Evolutionary conservation across 2,113 vertebrate species (phyloP), one percentile per base, ranked within the genome.

Genomic region (Corythaixoides concolor): DNA sequence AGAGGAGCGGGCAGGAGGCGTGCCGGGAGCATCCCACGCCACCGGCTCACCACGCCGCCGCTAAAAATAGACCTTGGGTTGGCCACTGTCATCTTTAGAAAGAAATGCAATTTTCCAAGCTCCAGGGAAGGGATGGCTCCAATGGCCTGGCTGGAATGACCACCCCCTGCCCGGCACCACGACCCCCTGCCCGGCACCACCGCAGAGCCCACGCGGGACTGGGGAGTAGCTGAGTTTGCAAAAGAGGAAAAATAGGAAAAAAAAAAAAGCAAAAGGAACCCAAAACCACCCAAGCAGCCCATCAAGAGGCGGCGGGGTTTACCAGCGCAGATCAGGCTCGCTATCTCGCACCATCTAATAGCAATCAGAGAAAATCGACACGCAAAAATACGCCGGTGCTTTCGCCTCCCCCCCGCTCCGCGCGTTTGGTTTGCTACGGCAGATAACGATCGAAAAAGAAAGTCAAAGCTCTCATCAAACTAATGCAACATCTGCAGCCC

Each of bases 381-480:
- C 2, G 21, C 67, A 80, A 37, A 73, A 85, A 73, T 10, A 59
- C 1, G 68, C 58, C 23, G 13, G 59, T 28, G 88, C 79, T 93
- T 66, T 37, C 1, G 23, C 32, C 43, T 16, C n/a, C 55, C 43
- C 15, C 17, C 21, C 32, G 16, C 8, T 8, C 13, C 8, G 0
- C 79, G 12, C 41, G 41, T 43, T 43, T 12, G 41, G 41, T 43
- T 93, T n/a, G 81, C 81, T 91, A 22, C 35, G 52, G 84, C 92
- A 83, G 95, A 96, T 86, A 95, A 90, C 5, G 12, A 87, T 96
- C 88, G 21, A 69, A 82, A 96, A 93, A 95, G 79, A 96, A 95
- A 96, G 94, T 95, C 89, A 96, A 92, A 96, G 96, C 96, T 97
- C 97, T 95, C 97, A 98, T 97, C 97, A 91, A 98, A 97, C 60